Evolutionary conservation across 1,140 invertebrate species (phyloP), one percentile per base, ranked within the genome.

Genomic region (Reticulitermes speratus): DNA sequence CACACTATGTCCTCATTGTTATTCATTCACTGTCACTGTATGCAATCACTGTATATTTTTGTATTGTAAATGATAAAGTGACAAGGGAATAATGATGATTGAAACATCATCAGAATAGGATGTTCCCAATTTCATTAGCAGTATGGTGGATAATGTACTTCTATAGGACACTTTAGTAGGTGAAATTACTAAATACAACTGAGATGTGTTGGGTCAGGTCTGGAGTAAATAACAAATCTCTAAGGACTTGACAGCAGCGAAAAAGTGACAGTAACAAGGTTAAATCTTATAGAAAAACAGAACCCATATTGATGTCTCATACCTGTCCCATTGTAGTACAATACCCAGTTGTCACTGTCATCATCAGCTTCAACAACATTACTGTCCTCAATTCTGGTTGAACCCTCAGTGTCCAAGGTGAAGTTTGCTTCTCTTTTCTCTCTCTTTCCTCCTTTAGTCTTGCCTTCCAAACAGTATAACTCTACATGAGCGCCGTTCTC

Each of bases 271-370:
- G 65, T 38, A 5, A 30, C 9, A 30, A 0, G 19, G 81, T 32
- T 32, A 14, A 32, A n/a, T 45, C 44, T n/a, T 81, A 82, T 9
- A 38, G 44, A 81, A 82, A 44, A 2, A 38, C 23, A 25, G 44
- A 23, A 69, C 5, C 38, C 38, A 38, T 75, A 30, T 25, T 25
- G 38, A 85, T 52, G 44, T 44, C 7, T 55, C 84, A 52, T 19
- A 84, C 95, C 93, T 55, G 95, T 95, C 84, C 96, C 97, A 90
- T 97, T 98, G 89, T 97, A 97, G 48, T 95, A 94, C 12, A 94
- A 89, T 69, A 92, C 92, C 94, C 97, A 97, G 23, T 93, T 88
- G 55, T 87, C 86, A 59, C 30, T 48, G n/a, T 88, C 88, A 83
- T 88, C 88, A 83, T 94, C 93, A 85, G 92, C 91, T 52, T 23